Evolutionary conservation across 2,888 invertebrate genomes (phyloP), one percentile per base, ranked within the genome.

Genomic region (Macrophya annulata): DNA sequence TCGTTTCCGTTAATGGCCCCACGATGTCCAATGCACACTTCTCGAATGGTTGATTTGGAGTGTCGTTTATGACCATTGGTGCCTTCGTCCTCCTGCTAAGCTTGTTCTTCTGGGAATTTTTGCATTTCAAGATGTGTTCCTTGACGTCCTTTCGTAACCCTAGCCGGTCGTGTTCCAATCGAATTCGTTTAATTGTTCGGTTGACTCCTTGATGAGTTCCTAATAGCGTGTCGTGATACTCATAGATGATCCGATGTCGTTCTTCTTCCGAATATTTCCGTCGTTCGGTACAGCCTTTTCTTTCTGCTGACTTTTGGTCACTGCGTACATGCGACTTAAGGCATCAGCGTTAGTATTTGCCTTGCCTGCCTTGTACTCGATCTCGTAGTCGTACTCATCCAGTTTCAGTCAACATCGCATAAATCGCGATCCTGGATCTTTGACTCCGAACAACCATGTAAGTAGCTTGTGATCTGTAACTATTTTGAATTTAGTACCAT

Each of bases 101-200:
- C 86, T 90, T 91, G 84, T 90, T 89, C 72, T 86, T 87, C 86
- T 91, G 90, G 84, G 92, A 92, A 0, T 85, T 86, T 83, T 89
- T 87, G 71, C 90, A 92, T 6, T 72, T 62, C 59, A 82, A 85
- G n/a, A 90, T 83, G 65, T 85, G 87, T 4, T 84, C 65, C 62
- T 84, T 51, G 15, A 89, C 84, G 25, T 88, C 85, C 4, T 40
- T 43, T 10, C 55, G 84, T 84, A 90, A 84, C 0, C 84, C 85
- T 0, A 86, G 86, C 90, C 90, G 91, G 25, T 88, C 83, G 74
- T 87, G 90, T 3, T 84, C 21, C 17, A 81, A 25, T 21, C 86
- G 82, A 25, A 90, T 87, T 15, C 86, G 40, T 3, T 84, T 31
- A n/a, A 85, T 77, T 0, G 89, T 90, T 72, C 84, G 77, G 25